Conservation (phyloP, 2,113 vertebrate genomes). For the Ptyas mucosa region DNA sequence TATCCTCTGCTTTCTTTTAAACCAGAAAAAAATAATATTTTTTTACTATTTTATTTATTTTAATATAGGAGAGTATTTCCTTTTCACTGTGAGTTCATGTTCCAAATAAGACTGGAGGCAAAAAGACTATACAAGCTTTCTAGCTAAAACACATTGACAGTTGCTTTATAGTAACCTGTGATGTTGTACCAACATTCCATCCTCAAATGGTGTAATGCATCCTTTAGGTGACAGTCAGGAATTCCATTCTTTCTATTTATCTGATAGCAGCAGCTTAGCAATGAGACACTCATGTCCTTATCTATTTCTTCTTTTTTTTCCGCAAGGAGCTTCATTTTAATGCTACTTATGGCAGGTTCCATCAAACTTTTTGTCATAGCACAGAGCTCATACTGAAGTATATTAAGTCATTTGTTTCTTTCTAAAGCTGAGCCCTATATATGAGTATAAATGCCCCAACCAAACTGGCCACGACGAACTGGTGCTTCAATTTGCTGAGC, state of each 20-base stretch:
- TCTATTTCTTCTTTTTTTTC: not conserved
- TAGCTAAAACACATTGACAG: not conserved
- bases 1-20: not conserved
- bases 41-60: not conserved
- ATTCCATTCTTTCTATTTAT: not conserved
- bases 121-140: not conserved
- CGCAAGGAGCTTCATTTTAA: not conserved
- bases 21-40: not conserved
- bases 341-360: rapidly evolving
- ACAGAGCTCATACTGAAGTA: rapidly evolving
- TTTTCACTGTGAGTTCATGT: not conserved
- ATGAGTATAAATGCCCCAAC: rapidly evolving
- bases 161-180: not conserved
- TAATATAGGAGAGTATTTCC: not conserved
- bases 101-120: not conserved
- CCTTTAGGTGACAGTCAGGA: not conserved
- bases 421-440: not conserved
- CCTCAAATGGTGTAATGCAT: not conserved
- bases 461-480: not conserved
- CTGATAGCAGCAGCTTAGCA: not conserved
- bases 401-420: not conserved
- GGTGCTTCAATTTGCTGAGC: rapidly evolving
- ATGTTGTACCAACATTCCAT: too few relatives aligned
- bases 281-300: not conserved
- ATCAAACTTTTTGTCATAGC: not conserved